Evolutionary conservation across 2,113 vertebrate species (phyloP).

Genomic region (Odontophorus gujanensis): DNA sequence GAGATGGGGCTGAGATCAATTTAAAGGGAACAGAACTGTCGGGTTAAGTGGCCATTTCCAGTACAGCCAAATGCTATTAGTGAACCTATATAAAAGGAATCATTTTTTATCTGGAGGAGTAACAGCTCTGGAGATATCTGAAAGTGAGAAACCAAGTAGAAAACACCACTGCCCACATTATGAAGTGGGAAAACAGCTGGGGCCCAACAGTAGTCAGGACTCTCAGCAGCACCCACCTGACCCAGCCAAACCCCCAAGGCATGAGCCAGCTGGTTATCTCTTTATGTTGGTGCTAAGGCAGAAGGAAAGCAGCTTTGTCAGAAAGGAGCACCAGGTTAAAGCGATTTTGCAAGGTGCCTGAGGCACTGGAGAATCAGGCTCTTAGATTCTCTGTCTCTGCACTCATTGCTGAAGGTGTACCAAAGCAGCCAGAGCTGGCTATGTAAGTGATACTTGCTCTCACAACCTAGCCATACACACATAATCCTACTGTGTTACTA

Average conservation of each 20-base stretch:
- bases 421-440: background rate
- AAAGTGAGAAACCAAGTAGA: background rate
- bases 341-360: rapidly evolving
- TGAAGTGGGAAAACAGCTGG: background rate
- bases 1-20: background rate
- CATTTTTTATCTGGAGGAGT: background rate
- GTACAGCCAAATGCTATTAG: background rate
- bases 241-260: background rate
- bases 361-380: background rate
- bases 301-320: background rate
- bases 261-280: background rate
- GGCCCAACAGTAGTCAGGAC: background rate
- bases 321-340: background rate
- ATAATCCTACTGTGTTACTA: background rate
- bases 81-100: background rate
- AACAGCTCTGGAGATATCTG: background rate
- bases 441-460: background rate
- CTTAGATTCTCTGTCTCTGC: background rate
- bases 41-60: background rate
- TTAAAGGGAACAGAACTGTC: background rate
- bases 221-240: rapidly evolving
- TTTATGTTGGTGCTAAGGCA: background rate
- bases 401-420: background rate
- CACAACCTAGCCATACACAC: background rate
- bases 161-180: background rate